These are phyloP conservation scores for Lasioglossum pauxillum DNA, from an alignment of 2,888 invertebrate genomes.

Conservation along the genomic window DNA sequence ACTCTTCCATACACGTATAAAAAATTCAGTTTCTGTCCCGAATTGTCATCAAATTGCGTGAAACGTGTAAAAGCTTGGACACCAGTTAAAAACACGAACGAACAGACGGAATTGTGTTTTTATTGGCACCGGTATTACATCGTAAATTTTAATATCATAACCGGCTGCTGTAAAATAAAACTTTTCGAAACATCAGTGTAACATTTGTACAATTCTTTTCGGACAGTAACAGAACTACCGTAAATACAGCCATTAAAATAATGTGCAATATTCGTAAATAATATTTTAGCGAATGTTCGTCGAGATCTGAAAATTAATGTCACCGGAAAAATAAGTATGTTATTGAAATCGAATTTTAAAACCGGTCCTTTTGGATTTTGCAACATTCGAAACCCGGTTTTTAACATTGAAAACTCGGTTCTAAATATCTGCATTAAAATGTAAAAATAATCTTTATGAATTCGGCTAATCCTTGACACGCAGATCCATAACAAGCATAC, in stretches of 20 bases:
- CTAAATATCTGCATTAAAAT: neutral
- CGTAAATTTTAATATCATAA: neutral
- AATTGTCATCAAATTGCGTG: slow-evolving; percentile 6
- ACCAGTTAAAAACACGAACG: neutral
- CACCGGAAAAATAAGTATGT: neutral
- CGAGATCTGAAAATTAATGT: neutral
- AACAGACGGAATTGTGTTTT: neutral
- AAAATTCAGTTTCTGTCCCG: neutral
- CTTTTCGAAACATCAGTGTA: neutral
- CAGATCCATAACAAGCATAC: too few species aligned
- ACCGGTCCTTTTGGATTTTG: neutral
- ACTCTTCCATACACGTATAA: neutral
- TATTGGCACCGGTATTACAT: neutral
- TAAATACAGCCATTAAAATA: neutral
- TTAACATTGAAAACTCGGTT: neutral
- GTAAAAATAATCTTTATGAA: too few species aligned
- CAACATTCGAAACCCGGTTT: neutral
- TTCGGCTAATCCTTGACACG: too few species aligned
- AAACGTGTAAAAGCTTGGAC: neutral
- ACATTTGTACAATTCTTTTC: neutral
- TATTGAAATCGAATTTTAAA: neutral
- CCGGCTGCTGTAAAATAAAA: neutral
- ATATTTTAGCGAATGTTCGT: neutral
- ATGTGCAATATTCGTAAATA: neutral
- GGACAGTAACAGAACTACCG: neutral